A percentile compares a stretch with the other conserved stretches of the same genome.
These are phyloP conservation scores for Cyanoliseus patagonus DNA, from an alignment of 2,113 vertebrate genomes.

Conservation along the genomic window DNA sequence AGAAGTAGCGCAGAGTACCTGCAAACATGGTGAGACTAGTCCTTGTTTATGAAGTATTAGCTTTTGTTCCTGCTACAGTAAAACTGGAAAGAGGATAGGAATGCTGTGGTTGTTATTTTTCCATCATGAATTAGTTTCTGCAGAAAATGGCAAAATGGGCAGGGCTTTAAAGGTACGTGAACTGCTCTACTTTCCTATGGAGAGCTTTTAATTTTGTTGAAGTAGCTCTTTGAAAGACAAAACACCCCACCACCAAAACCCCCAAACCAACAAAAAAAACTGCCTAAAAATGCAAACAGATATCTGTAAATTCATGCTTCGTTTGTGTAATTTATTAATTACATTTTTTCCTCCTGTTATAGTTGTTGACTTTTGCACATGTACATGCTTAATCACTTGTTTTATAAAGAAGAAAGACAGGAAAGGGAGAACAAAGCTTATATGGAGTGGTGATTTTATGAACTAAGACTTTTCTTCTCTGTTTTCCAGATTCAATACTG, in stretches of 20 bases:
- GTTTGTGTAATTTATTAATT: background rate
- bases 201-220: background rate
- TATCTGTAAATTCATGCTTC: background rate
- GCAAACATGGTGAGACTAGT: background rate
- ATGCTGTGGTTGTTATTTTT: background rate
- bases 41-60: background rate
- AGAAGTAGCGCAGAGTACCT: background rate
- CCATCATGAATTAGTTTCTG: background rate
- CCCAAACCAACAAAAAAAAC: background rate
- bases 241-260: background rate
- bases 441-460: background rate
- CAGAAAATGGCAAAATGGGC: background rate
- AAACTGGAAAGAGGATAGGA: background rate
- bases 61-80: background rate
- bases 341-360: background rate
- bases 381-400: background rate
- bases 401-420: background rate
- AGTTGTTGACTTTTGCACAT: background rate
- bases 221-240: background rate
- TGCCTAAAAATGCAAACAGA: background rate
- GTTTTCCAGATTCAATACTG: conserved; percentile 78
- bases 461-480: conserved; percentile 38
- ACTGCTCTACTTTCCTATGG: background rate
- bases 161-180: background rate
- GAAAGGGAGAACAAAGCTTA: background rate